These are phyloP conservation scores for Ormyrus rosae DNA, from an alignment of 2,888 invertebrate species.

Conservation along the genomic window DNA sequence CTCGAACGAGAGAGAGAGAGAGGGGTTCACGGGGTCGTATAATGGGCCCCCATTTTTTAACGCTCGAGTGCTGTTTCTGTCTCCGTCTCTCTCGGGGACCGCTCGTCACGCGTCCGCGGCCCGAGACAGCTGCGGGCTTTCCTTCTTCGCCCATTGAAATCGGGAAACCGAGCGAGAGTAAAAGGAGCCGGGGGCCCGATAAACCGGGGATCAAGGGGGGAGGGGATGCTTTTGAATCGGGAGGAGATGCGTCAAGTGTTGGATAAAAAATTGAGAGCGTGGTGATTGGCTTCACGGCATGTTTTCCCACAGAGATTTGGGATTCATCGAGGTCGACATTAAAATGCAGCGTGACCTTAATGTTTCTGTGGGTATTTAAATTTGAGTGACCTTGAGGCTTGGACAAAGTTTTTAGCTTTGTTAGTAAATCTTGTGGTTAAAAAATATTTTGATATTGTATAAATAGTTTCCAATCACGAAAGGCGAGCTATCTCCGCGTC, in stretches of 20 bases:
- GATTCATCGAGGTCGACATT: too few relatives aligned
- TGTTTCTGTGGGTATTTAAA: too few relatives aligned
- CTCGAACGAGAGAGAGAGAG: neutral
- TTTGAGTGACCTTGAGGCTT: too few relatives aligned
- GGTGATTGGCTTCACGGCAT: too few relatives aligned
- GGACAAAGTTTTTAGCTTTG: too few relatives aligned
- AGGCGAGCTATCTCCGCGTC: too few relatives aligned
- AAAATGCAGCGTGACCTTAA: too few relatives aligned
- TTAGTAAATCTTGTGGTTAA: too few relatives aligned
- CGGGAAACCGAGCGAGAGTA: slow-evolving; percentile 56
- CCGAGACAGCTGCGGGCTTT: slow-evolving; percentile 61
- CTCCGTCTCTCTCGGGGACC: neutral
- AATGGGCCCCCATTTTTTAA: slow-evolving; percentile 68
- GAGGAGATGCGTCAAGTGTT: slow-evolving; percentile 5
- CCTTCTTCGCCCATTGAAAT: slow-evolving; percentile 60
- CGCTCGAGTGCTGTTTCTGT: slow-evolving; percentile 17
- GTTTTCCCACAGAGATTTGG: too few relatives aligned
- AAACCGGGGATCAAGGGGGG: too few relatives aligned
- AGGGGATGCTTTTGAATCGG: neutral
- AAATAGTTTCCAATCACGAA: too few relatives aligned
- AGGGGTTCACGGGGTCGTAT: slow-evolving; percentile 52
- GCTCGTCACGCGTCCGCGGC: slow-evolving; percentile 58
- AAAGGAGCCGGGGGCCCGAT: neutral
- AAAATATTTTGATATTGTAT: too few relatives aligned
- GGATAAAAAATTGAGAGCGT: neutral